phyloP scores from a whole-genome alignment of 1,140 invertebrate species.

The Tribolium madens region DNA sequence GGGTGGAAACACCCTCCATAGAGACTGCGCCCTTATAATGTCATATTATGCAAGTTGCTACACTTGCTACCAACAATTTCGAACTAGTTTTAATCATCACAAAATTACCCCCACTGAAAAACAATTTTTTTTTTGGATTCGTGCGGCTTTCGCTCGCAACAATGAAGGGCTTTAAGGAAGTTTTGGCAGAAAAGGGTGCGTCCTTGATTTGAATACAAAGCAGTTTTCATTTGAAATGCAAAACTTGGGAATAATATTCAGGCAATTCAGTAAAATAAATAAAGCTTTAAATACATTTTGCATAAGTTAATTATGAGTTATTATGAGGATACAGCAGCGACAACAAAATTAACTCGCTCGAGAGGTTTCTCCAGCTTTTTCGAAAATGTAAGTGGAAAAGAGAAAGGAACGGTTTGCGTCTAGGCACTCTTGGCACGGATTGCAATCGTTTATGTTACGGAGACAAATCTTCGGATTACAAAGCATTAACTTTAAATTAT shows the following conservation, averaged over 20 bases:
- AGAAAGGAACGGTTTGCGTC: background rate
- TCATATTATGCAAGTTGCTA: slow-evolving; percentile 37
- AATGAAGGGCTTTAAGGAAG: slow-evolving; percentile 36
- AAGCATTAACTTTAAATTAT: slow-evolving; percentile 23
- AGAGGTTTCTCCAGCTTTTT: slow-evolving; percentile 12
- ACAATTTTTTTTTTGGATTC: background rate
- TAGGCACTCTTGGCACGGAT: background rate
- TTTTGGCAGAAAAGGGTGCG: slow-evolving; percentile 33
- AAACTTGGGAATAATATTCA: slow-evolving; percentile 45
- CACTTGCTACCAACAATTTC: slow-evolving; percentile 15
- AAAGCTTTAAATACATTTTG: slow-evolving; percentile 39
- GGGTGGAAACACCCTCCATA: slow-evolving; percentile 31
- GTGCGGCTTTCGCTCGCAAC: background rate
- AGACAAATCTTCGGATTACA: slow-evolving; percentile 29
- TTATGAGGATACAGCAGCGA: slow-evolving; percentile 25
- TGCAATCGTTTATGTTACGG: slow-evolving; percentile 17
- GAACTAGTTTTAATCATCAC: background rate
- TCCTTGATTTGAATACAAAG: slow-evolving; percentile 45
- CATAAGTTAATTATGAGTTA: slow-evolving; percentile 39
- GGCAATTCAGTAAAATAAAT: slow-evolving; percentile 44
- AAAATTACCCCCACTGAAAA: background rate
- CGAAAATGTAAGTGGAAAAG: slow-evolving; percentile 19
- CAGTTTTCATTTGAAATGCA: slow-evolving; percentile 45
- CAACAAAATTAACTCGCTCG: slow-evolving; percentile 26
- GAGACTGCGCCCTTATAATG: slow-evolving; percentile 28